Evolutionary conservation across 2,113 vertebrate species (phyloP), one percentile per base, ranked within the genome.

Genomic region (Nothobranchius kuhntae): DNA sequence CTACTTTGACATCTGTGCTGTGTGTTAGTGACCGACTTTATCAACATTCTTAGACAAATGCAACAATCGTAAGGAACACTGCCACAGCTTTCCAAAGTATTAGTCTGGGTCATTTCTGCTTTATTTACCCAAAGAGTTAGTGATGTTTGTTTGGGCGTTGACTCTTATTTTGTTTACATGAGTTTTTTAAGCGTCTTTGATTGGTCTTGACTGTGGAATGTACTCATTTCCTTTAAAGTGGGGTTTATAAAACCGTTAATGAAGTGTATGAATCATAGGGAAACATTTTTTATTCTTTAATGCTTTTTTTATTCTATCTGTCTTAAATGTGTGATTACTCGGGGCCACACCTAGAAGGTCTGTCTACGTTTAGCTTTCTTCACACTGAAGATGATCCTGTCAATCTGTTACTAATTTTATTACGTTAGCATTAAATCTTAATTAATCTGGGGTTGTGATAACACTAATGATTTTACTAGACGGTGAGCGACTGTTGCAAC

Each of bases 21-120:
- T 65, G 42, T 40, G 47, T 66, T 17, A 47, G 51, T 55, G 12
- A 53, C 21, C 21, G 21, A 21, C 21, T 21, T 21, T 21, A 21
- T 21, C 21, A 13, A 73, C 46, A 2, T 42, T 58, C 38, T 7
- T 21, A 40, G 53, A 69, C 57, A 69, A 78, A 84, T 87, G 83
- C 85, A 83, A 78, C 56, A n/a, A 60, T 71, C 45, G 65, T 53
- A 65, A 44, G 15, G 47, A 73, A 72, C 68, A 78, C 76, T 89
- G 76, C 80, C 82, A 74, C 72, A 64, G 57, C 47, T 67, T 65
- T 62, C 58, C 62, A 65, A 72, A 71, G 66, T 30, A 38, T 45
- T 40, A 26, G 60, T 68, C 75, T 4, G 47, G 44, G n/a, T 74
- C 51, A 68, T 55, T 47, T 42, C 4, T 57, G 36, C 42, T 73